phyloP scores from a whole-genome alignment of 2,888 invertebrate species.

The Matsumyia berberina region DNA sequence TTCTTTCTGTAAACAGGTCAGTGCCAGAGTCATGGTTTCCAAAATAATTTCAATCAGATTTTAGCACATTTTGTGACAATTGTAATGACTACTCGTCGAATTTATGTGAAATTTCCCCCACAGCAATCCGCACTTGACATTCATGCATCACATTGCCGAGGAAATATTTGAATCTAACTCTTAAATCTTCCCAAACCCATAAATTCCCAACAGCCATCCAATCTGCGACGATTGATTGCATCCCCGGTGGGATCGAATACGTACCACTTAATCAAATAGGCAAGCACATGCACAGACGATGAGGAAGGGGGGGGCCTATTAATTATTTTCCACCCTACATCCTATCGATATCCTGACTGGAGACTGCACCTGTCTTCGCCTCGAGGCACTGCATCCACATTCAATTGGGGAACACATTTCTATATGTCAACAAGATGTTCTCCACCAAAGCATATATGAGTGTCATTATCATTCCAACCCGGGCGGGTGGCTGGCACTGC shows the following conservation, averaged over 20 bases:
- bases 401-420: constrained; percentile 25
- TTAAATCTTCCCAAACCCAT: constrained; percentile 41
- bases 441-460: constrained; percentile 58
- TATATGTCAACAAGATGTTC: constrained; percentile 71
- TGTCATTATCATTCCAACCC: constrained; percentile 54
- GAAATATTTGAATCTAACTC: constrained; percentile 6
- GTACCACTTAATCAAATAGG: constrained; percentile 74
- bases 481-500: constrained; percentile 5
- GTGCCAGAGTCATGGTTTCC: no score
- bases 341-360: constrained; percentile 37
- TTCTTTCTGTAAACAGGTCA: no score
- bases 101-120: background rate
- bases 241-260: constrained; percentile 69
- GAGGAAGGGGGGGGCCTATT: constrained; percentile 50
- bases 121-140: background rate
- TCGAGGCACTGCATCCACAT: constrained; percentile 45
- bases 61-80: no score
- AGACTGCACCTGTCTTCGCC: constrained; percentile 69
- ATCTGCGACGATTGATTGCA: constrained; percentile 74
- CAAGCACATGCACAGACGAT: constrained; percentile 47
- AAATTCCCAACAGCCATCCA: constrained; percentile 63
- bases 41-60: no score
- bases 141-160: constrained; percentile 12
- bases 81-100: no score
- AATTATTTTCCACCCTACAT: constrained; percentile 72